Evolutionary conservation across 2,888 invertebrate species (phyloP), one percentile per base, ranked within the genome.

Genomic region (Chymomyza amoena): DNA sequence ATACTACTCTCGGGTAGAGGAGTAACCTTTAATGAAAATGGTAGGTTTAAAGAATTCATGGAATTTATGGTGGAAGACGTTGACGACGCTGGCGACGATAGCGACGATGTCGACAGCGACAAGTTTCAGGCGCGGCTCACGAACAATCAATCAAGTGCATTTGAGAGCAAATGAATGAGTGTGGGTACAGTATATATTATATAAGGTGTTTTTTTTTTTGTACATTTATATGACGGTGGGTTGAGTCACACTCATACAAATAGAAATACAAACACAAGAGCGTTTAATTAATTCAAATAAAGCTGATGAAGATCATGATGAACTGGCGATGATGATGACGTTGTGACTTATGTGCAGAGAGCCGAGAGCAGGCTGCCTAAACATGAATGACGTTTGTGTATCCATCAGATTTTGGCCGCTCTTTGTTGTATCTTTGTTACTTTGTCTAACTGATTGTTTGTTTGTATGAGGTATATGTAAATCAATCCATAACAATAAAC

Each of bases 101-200:
- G 25, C 57, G 57, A 57, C 20, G 54, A 54, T 54, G 54, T 20
- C 20, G 54, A 20, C 18, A 54, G 57, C 57, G 15, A 9, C 20
- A 32, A 57, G 54, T 81, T 81, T 76, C 79, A 81, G 82, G 86
- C 76, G 86, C 81, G 82, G 86, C 86, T 73, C 66, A 66, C 72
- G 75, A 81, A 85, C 78, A 81, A 85, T 83, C 82, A 83, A 83
- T 83, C 82, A 83, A 83, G 75, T 83, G 85, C 82, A 64, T 54
- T 54, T 5, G 20, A 66, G 36, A 25, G 65, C 59, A 67, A 69
- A 68, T 65, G 10, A 67, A 64, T 39, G 65, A 52, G 25, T 51
- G 65, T 59, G 25, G 69, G 70, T 61, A 64, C 45, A 18, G 61
- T 13, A 70, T 51, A 45, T 32, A 32, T 32, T 32, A 32, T 32